These are phyloP conservation scores for Oxytorus armatus DNA, from an alignment of 2,888 invertebrate species.

Conservation along the genomic window DNA sequence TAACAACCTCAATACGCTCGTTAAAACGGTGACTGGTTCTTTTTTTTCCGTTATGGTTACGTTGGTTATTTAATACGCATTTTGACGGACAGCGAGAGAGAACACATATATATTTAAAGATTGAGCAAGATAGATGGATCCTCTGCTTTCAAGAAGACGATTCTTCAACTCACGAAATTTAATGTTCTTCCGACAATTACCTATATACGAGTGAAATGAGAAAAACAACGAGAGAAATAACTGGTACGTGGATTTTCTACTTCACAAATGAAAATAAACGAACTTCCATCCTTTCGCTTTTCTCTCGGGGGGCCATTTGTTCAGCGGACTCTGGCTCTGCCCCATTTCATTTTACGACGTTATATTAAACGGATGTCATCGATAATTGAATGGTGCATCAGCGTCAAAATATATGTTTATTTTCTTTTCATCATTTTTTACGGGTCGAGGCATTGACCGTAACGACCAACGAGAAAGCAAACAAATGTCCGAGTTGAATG, in stretches of 20 bases:
- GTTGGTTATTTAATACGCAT: slow-evolving; percentile 55
- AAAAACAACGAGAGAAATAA: slow-evolving; percentile 29
- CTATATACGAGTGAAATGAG: background rate
- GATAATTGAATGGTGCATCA: slow-evolving; percentile 34
- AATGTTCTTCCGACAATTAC: slow-evolving; percentile 24
- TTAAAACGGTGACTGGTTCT: slow-evolving; percentile 16
- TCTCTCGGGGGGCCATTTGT: slow-evolving; percentile 5
- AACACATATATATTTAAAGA: slow-evolving; percentile 15
- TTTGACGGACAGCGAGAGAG: slow-evolving; percentile 8
- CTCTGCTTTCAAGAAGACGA: slow-evolving; percentile 4
- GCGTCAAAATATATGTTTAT: slow-evolving; percentile 4
- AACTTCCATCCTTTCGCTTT: background rate
- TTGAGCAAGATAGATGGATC: slow-evolving; percentile 16
- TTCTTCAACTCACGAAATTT: slow-evolving; percentile 40
- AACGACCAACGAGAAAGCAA: slow-evolving; percentile 21
- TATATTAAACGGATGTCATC: slow-evolving; percentile 17
- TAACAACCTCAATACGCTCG: slow-evolving; percentile 36
- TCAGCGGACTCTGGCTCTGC: no score
- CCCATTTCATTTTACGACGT: no score
- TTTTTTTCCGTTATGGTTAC: slow-evolving; percentile 35
- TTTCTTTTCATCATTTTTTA: slow-evolving; percentile 3
- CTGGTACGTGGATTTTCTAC: slow-evolving; percentile 25
- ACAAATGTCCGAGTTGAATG: slow-evolving; percentile 47
- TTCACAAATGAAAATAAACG: background rate
- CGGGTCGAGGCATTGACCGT: slow-evolving; percentile 15